phyloP scores from a whole-genome alignment of 2,113 vertebrate genomes.

The Engystomops pustulosus region DNA sequence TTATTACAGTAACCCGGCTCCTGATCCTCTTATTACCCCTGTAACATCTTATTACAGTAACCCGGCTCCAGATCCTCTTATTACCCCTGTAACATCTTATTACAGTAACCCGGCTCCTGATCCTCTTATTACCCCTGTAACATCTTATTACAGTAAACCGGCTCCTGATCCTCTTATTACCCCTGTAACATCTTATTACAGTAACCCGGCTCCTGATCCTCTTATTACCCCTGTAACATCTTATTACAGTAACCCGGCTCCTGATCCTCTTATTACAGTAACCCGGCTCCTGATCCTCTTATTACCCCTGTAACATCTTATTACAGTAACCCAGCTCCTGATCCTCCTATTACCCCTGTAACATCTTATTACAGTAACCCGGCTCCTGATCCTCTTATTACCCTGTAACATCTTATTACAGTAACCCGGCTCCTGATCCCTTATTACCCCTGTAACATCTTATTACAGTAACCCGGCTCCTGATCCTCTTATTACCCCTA shows the following conservation, averaged over 20 bases:
- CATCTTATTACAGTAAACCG: slow-evolving; percentile 1
- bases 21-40: slow-evolving; percentile 9
- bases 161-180: slow-evolving; percentile 25
- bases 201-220: no score
- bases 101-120: background rate
- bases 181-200: slow-evolving; percentile 7
- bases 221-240: slow-evolving; percentile 15
- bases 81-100: background rate
- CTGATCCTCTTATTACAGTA: slow-evolving; percentile 1
- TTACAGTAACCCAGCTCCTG: background rate
- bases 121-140: no score
- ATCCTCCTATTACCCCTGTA: background rate
- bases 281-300: no score
- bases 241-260: background rate
- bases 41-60: slow-evolving; percentile 5
- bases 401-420: background rate
- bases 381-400: slow-evolving; percentile 8
- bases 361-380: slow-evolving; percentile 24
- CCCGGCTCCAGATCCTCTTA: slow-evolving; percentile 18
- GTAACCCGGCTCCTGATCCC: slow-evolving; percentile 21
- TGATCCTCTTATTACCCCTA: background rate
- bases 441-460: background rate
- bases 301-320: slow-evolving; percentile 29
- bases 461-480: background rate
- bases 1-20: slow-evolving; percentile 5